Evolutionary conservation across 2,888 invertebrate species (phyloP), one percentile per base, ranked within the genome.

Genomic region (Philaethria dido): DNA sequence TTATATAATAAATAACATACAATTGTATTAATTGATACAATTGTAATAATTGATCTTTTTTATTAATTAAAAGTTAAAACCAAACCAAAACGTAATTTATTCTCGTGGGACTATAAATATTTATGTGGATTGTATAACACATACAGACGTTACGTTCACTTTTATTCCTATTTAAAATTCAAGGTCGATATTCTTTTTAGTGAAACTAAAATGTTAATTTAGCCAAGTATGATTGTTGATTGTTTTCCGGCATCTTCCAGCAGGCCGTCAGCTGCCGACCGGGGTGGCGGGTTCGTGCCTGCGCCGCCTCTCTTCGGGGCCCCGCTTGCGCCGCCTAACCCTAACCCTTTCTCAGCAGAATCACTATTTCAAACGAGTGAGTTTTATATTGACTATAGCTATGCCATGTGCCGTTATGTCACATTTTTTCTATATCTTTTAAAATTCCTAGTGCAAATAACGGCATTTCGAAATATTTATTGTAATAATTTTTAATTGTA

Each of bases 301-400:
- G 95, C 94, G 77, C 95, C 94, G 74, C 95, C 94, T 71, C 93
- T 96, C 78, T 95, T 96, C 81, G 94, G 96, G 16, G 93, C 96
- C 55, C 95, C 95, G 44, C 85, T 95, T 36, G 93, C 94, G 69
- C 89, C 93, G 70, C 89, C 94, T 63, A 96, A 96, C 81, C 96
- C 97, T 9, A 97, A 96, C 87, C 97, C 97, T 0, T 97, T 97
- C 89, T 97, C 97, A 13, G 97, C 97, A 8, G 97, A 97, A 86
- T 97, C 97, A 78, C 94, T 97, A 73, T 97, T 97, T 86, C 97
- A 97, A 92, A 94, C 96, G 75, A 97, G 96, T 95, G 93, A 96
- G 95, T 94, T 47, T 33, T 39, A 13, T 29, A 4, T 25, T 8
- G 2, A 48, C 13, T 13, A 13, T 18, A 52, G n/a, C 4, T 29